Base-by-base conservation (phyloP, 2,888 invertebrate genomes). In the Brachylomia viminalis region DNA sequence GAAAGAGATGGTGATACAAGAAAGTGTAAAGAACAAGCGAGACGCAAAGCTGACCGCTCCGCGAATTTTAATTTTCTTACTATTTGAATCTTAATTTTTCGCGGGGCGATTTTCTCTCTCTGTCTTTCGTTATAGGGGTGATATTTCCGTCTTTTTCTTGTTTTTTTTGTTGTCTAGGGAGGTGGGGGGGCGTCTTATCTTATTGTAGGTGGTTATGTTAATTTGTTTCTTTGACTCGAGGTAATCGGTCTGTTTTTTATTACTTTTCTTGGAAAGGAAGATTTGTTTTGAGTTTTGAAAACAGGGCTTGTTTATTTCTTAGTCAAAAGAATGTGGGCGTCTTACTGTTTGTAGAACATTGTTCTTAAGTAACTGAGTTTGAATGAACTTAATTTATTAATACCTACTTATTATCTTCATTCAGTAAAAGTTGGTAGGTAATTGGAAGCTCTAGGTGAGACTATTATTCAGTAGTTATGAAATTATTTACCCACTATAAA, bases 11-110 rank as follows among this genome's bases (percentile, higher is more conserved):
- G 72, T 71, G 5, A 59, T 75, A 90, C 11, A 30, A 23, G 64
- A 47, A 52, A 33, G 2, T 45, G 6, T 5, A 10, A 77, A 59
- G 92, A 67, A 4, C 64, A 90, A 96, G 80, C 77, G 91, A 87
- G 95, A 94, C 15, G 71, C 83, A 87, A 84, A 86, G 92, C 91
- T 95, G 95, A 95, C 95, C 95, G 95, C 93, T 94, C 93, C 92
- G 91, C 95, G 95, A 95, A 96, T 96, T 97, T 96, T 96, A 96
- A 96, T 96, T 96, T 96, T 96, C 96, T 96, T 95, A 96, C 95
- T 93, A 95, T 96, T 96, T 96, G 96, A 96, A 96, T 96, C 95
- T 96, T 96, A 96, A 96, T 96, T 96, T 96, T 96, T 96, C 94
- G 94, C 93, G 92, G 94, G 94, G 93, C 86, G 92, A 87, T 91